Base-by-base conservation (phyloP, 2,888 invertebrate genomes). In the Drosophila histrio region DNA sequence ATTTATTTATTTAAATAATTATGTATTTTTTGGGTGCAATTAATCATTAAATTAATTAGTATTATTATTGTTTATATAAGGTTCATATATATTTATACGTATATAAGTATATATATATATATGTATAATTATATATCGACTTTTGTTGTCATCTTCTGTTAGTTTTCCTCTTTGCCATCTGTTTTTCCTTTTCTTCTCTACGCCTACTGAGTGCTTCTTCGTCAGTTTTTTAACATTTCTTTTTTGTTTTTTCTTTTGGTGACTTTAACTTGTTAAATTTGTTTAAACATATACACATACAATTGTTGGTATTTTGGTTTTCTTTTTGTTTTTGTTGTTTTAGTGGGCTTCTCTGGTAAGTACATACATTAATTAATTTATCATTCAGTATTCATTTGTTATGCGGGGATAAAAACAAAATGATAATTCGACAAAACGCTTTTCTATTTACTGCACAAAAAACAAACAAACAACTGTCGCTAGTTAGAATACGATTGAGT, bases 11-110 rank as follows among this genome's bases (percentile, higher is more conserved):
- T 89, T 85, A 89, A 85, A 87, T 88, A 88, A 88, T 88, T 86
- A 89, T 89, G 88, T 90, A 87, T 90, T 72, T 87, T 81, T 69
- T 76, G 85, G 89, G 90, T 90, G 90, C 90, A 90, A 89, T 90
- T 90, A 90, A 89, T 90, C 89, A 88, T 89, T 90, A 89, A 90
- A 89, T 89, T 89, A 88, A 86, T 89, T 89, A 85, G 86, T 87
- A 87, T 89, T 88, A 89, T 89, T 89, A 89, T 90, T 88, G 87
- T 90, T 90, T 90, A 89, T 88, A 89, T 90, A 89, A 86, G 87
- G 79, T 89, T 81, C 72, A 83, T 89, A 85, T 87, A 88, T 83
- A 78, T 75, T 74, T 87, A 77, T 71, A 66, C 44, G 38, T 80
- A 61, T 68, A 59, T 64, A 62, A 57, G 59, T 81, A 64, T 75